Evolutionary conservation across 2,888 invertebrate species (phyloP).

Genomic region (Nasonovia ribisnigri): DNA sequence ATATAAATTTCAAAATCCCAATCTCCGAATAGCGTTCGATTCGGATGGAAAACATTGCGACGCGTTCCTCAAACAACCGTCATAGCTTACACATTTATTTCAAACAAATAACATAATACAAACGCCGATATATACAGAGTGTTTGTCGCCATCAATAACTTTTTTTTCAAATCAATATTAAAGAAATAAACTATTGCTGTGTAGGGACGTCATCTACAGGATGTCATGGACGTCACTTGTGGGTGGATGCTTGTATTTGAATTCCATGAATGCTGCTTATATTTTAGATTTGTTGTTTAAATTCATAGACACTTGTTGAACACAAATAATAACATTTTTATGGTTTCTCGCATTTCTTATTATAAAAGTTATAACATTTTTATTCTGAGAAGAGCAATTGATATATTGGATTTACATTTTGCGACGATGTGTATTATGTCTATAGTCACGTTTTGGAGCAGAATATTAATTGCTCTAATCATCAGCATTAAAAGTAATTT

Average conservation of each 20-base stretch:
- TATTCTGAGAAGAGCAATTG: background rate
- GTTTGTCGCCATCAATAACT: background rate
- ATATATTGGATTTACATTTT: background rate
- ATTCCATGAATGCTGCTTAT: background rate
- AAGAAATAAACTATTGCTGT: background rate
- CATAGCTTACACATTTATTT: background rate
- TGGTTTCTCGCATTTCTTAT: background rate
- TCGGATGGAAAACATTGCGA: background rate
- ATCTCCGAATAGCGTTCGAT: background rate
- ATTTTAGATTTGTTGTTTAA: background rate
- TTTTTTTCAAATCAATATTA: background rate
- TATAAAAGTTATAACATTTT: background rate
- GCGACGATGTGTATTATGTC: background rate
- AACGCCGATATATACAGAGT: background rate
- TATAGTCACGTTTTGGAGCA: background rate
- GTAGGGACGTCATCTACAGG: background rate
- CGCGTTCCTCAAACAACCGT: background rate
- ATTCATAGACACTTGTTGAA: background rate
- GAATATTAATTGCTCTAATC: background rate
- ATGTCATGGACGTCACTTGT: background rate
- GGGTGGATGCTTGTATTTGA: no score
- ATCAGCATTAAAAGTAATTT: background rate
- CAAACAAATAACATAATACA: background rate
- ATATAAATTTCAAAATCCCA: conserved; percentile 7
- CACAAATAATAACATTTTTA: background rate